phyloP scores from a whole-genome alignment of 2,797 vertebrate genomes.

The Phoeniculus purpureus region DNA sequence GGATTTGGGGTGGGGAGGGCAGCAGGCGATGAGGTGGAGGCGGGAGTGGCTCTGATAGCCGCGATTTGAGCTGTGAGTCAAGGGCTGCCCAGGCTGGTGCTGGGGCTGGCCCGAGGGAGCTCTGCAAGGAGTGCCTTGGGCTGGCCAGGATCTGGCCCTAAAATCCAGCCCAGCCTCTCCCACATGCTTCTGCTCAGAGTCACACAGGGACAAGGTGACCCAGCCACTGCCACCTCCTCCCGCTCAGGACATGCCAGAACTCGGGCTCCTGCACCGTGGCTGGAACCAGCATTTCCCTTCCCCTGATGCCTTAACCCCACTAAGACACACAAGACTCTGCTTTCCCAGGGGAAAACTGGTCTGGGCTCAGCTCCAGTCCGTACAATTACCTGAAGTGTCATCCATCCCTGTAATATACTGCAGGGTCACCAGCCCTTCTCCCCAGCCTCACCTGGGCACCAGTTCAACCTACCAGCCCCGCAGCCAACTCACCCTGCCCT shows the following conservation, averaged over 20 bases:
- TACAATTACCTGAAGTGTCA: background rate
- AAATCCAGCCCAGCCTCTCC: background rate
- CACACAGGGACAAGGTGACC: background rate
- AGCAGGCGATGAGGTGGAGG: background rate
- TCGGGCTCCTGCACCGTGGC: background rate
- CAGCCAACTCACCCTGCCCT: background rate
- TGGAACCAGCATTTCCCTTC: background rate
- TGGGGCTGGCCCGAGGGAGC: background rate
- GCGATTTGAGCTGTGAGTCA: background rate
- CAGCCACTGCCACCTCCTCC: background rate
- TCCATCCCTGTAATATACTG: no score
- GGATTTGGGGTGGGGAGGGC: background rate
- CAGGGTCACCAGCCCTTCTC: background rate
- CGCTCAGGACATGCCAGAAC: background rate
- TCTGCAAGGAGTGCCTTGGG: accelerated
- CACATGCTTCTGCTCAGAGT: background rate
- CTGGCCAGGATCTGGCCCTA: background rate
- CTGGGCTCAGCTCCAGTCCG: accelerated
- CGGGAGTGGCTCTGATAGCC: background rate
- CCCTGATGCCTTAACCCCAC: accelerated
- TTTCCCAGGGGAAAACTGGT: background rate
- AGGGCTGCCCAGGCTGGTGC: accelerated
- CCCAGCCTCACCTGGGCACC: accelerated
- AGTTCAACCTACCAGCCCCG: background rate
- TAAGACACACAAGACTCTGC: accelerated